Base-by-base conservation (phyloP, 2,797 vertebrate genomes). In the Denticeps clupeoides region DNA sequence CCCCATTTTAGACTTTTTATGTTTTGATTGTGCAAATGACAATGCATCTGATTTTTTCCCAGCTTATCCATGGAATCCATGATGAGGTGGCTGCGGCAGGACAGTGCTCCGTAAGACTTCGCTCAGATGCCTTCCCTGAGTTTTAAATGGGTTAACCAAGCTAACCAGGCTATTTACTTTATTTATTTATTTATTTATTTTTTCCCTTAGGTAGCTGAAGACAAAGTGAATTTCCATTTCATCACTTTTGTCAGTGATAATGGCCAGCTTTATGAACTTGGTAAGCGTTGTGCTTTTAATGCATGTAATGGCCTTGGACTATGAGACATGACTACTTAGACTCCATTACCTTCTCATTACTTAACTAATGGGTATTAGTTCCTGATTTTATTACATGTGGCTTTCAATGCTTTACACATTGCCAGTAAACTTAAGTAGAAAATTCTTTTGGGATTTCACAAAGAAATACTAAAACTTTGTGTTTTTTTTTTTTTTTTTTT, bases 211-310 rank as follows among this genome's bases (percentile, higher is more conserved):
- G 84, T 82, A 24, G 88, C 91, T 45, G 84, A 88, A 1, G 88
- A 88, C 74, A 80, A 90, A 7, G 67, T 94, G 62, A 94, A 90
- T 70, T 99, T 97, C 62, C 93, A 99, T 65, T 93, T 97, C 50
- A 89, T 96, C 69, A 80, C 96, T 45, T 94, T 99, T 64, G 81
- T 84, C 68, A 89, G 85, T 1, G 80, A 87, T 53, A 87, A 91
- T 19, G 89, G 85, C 59, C 79, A 91, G 1, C 87, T 99, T 32
- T 90, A 85, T 69, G 94, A 99, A 70, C 59, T 97, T 42, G 93
- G 93, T 97, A 78, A 66, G 90, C n/a, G n/a, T n/a, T n/a, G n/a
- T n/a, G n/a, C n/a, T n/a, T n/a, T n/a, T n/a, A n/a, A n/a, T n/a
- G n/a, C n/a, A n/a, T n/a, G n/a, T n/a, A n/a, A n/a, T n/a, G n/a